These are phyloP conservation scores for Neosilurus mollespiculum DNA, from an alignment of 2,797 vertebrate species.

Conservation along the genomic window DNA sequence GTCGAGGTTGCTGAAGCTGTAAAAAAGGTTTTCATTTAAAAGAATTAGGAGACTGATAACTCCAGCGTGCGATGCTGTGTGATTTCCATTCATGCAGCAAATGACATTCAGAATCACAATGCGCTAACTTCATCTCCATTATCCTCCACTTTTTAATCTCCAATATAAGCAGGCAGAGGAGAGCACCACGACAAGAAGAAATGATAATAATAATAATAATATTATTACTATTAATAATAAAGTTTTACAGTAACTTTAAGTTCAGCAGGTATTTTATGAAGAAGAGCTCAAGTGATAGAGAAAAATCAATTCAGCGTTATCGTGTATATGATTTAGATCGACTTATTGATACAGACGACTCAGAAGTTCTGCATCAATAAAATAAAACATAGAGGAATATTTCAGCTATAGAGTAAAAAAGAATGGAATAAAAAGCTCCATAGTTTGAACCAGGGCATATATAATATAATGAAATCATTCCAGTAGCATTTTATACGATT, in stretches of 20 bases:
- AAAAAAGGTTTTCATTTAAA: conserved; percentile 12
- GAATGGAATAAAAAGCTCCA: no score
- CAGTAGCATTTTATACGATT: no score
- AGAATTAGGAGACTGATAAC: conserved; percentile 62
- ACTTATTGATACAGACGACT: not conserved
- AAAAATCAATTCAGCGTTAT: not conserved
- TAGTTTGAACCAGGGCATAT: no score
- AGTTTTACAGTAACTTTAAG: not conserved
- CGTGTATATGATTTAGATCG: not conserved
- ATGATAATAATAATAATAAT: not conserved
- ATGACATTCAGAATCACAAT: conserved; percentile 61
- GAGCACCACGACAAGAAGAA: not conserved
- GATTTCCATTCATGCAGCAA: conserved; percentile 69
- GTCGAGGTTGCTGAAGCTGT: not conserved
- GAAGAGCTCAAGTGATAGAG: not conserved
- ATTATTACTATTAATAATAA: not conserved
- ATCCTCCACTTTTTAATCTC: not conserved
- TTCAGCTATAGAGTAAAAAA: no score
- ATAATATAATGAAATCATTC: no score
- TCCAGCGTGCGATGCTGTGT: conserved; percentile 59
- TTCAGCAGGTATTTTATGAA: not conserved
- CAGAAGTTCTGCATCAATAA: no score
- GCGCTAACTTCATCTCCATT: not conserved
- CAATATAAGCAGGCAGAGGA: not conserved
- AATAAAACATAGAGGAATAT: no score